These are phyloP conservation scores for Cyanocitta stelleri DNA, from an alignment of 2,113 vertebrate genomes.

Conservation along the genomic window DNA sequence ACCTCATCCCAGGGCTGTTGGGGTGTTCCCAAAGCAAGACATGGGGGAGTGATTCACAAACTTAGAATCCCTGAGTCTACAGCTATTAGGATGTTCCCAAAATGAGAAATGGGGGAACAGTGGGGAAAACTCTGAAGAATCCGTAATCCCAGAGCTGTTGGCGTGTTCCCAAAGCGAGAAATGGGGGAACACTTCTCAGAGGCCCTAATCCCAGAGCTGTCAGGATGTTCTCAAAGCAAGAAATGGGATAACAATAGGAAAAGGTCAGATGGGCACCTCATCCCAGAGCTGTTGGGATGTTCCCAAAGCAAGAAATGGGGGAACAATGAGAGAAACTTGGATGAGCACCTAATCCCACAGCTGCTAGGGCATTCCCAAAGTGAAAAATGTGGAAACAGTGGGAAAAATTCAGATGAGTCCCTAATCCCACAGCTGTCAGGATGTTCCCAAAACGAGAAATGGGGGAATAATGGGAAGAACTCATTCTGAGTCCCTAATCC, in stretches of 20 bases:
- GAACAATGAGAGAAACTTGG: too few species aligned
- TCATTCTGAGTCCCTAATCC: too few species aligned
- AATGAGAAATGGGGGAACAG: background rate
- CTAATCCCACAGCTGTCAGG: rapidly evolving
- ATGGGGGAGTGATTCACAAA: background rate
- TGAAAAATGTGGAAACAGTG: background rate
- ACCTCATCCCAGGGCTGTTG: background rate
- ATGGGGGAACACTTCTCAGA: background rate
- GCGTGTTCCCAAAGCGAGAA: background rate
- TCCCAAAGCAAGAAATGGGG: too few species aligned
- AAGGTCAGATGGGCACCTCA: background rate
- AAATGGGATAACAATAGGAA: background rate
- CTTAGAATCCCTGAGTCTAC: too few species aligned
- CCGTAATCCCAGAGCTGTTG: background rate
- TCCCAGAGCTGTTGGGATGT: too few species aligned
- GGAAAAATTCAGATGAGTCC: background rate
- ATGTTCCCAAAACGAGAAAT: background rate
- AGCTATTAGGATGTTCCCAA: background rate
- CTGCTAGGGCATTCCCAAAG: background rate
- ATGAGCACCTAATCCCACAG: background rate
- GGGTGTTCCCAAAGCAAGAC: background rate
- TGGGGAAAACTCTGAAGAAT: background rate
- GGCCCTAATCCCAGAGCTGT: rapidly evolving
- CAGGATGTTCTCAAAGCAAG: background rate
- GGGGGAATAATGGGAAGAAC: background rate